These are phyloP conservation scores for Apis cerana DNA, from an alignment of 1,140 invertebrate genomes.

Conservation along the genomic window DNA sequence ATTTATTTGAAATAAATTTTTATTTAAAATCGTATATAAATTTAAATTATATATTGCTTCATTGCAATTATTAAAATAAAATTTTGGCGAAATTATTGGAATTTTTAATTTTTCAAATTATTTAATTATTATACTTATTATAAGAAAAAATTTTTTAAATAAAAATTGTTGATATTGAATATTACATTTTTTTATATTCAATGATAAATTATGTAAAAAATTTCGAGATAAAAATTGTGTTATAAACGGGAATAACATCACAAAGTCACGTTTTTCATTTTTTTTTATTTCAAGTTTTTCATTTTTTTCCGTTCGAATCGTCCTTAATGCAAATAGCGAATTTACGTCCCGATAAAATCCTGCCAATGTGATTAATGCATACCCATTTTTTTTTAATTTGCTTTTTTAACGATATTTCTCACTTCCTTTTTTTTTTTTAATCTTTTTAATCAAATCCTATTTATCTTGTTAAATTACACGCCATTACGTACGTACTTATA, in stretches of 20 bases:
- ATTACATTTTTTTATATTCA: neutral
- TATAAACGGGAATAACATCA: neutral
- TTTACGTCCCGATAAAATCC: neutral
- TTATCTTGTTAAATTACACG: conserved; percentile 1
- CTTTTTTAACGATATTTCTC: neutral
- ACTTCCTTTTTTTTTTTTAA: neutral
- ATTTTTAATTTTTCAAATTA: too few relatives aligned
- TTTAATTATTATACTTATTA: too few relatives aligned
- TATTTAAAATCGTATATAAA: too few relatives aligned
- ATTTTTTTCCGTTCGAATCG: neutral
- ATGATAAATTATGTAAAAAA: neutral
- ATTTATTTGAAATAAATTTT: too few relatives aligned
- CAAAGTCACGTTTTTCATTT: neutral
- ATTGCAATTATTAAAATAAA: too few relatives aligned
- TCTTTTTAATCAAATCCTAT: neutral
- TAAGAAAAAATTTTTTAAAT: neutral
- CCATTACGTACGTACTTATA: neutral
- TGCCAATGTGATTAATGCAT: neutral
- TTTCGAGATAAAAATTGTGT: neutral
- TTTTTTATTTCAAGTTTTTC: neutral
- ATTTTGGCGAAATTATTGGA: too few relatives aligned
- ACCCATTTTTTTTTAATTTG: neutral
- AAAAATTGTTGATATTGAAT: neutral
- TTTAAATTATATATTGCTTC: too few relatives aligned
- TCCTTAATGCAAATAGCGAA: neutral